phyloP scores from a whole-genome alignment of 1,140 invertebrate genomes.

The Micrasema longulum region DNA sequence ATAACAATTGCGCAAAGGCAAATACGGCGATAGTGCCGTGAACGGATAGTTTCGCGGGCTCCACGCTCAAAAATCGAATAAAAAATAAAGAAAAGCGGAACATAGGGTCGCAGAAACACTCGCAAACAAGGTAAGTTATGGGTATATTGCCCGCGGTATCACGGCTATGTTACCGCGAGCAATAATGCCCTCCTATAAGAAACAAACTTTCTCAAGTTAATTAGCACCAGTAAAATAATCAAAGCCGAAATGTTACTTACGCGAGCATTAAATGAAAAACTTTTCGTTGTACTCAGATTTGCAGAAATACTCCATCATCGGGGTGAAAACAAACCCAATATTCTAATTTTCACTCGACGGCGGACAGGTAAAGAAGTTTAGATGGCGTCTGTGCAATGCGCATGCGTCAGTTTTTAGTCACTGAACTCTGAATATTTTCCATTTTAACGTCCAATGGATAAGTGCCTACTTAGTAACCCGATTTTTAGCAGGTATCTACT shows the following conservation, averaged over 20 bases:
- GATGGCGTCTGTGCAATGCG: slow-evolving; percentile 69
- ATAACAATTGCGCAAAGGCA: slow-evolving; percentile 36
- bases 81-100: slow-evolving; percentile 10
- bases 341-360: slow-evolving; percentile 52
- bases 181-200: slow-evolving; percentile 43
- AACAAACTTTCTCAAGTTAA: slow-evolving; percentile 42
- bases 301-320: slow-evolving; percentile 45
- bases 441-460: slow-evolving; percentile 1
- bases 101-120: not conserved
- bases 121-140: slow-evolving; percentile 27
- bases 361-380: slow-evolving; percentile 62
- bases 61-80: not conserved
- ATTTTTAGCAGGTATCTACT: too few relatives aligned
- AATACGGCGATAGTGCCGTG: slow-evolving; percentile 9
- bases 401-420: slow-evolving; percentile 62
- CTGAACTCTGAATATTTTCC: slow-evolving; percentile 37
- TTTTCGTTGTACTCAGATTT: slow-evolving; percentile 28
- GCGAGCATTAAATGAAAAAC: slow-evolving; percentile 38
- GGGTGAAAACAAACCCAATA: slow-evolving; percentile 37
- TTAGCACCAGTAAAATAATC: slow-evolving; percentile 4
- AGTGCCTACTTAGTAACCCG: slow-evolving; percentile 11
- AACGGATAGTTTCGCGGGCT: not conserved
- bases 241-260: slow-evolving; percentile 38
- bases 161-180: slow-evolving; percentile 38
- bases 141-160: slow-evolving; percentile 24